phyloP scores from a whole-genome alignment of 1,140 invertebrate species.

The Drosophila kepulauana region DNA sequence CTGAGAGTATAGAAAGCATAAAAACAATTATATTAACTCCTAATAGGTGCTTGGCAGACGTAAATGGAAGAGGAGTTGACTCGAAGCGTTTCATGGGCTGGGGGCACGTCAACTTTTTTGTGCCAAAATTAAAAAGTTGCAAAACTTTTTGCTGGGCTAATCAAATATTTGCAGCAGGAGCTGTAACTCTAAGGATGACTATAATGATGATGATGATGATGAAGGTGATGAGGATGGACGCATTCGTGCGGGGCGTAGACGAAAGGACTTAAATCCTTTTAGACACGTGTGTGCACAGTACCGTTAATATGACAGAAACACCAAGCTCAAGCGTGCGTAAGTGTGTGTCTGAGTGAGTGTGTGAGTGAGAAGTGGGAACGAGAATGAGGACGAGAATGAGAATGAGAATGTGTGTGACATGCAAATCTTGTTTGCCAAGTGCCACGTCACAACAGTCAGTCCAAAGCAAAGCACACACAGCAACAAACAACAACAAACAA shows the following conservation, averaged over 20 bases:
- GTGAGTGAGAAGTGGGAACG: neutral
- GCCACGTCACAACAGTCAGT: constrained; percentile 55
- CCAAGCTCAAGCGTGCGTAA: constrained; percentile 72
- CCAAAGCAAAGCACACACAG: constrained; percentile 24
- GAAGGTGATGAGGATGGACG: constrained; percentile 30
- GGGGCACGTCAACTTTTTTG: constrained; percentile 52
- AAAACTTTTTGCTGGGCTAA: constrained; percentile 70
- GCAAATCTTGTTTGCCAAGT: constrained; percentile 80
- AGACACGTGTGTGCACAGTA: constrained; percentile 80
- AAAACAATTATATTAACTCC: constrained; percentile 48
- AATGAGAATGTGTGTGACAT: constrained; percentile 64
- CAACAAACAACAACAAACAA: constrained; percentile 13
- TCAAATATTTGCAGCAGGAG: constrained; percentile 76
- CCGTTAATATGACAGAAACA: constrained; percentile 82
- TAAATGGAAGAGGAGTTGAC: constrained; percentile 13
- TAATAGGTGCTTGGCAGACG: constrained; percentile 16
- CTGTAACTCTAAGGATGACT: neutral
- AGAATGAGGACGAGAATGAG: too few relatives aligned
- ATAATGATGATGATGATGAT: neutral
- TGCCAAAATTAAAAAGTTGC: constrained; percentile 65
- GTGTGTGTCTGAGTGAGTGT: constrained; percentile 26
- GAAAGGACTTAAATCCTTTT: constrained; percentile 79
- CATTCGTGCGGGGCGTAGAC: constrained; percentile 55
- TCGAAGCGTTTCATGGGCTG: neutral
- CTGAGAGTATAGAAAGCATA: neutral